Percentiles rank a stretch among this genome's conserved stretches.
Conservation (phyloP, 2,888 invertebrate species). For the Dryadula phaetusa region DNA sequence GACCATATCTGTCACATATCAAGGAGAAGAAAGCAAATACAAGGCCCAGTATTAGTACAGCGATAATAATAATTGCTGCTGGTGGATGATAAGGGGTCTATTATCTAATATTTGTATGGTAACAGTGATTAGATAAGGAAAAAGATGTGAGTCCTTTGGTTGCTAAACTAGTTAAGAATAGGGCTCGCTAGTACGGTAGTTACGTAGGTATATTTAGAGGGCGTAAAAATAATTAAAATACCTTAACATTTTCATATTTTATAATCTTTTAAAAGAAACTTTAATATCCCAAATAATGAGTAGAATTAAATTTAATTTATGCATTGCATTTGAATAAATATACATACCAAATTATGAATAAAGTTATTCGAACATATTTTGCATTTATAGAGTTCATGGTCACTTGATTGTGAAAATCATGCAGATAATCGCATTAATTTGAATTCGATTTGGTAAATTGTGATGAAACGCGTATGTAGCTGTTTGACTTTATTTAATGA, state of each 20-base stretch:
- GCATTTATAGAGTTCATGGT: slow-evolving; percentile 11
- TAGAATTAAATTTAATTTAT: neutral
- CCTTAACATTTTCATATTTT: neutral
- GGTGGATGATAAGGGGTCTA: slow-evolving; percentile 70
- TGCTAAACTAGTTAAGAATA: slow-evolving; percentile 48
- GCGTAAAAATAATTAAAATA: neutral
- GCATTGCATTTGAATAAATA: neutral
- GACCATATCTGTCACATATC: slow-evolving; percentile 55
- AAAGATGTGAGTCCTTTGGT: slow-evolving; percentile 61
- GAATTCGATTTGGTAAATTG: slow-evolving; percentile 3
- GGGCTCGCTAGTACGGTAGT: neutral
- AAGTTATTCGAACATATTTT: slow-evolving; percentile 7
- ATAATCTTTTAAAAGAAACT: neutral
- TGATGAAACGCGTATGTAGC: neutral
- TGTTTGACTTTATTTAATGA: slow-evolving; percentile 5
- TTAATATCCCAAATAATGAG: neutral
- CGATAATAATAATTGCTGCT: slow-evolving; percentile 82
- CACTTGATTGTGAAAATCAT: slow-evolving; percentile 8
- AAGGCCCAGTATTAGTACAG: slow-evolving; percentile 64
- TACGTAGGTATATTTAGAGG: neutral
- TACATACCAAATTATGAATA: neutral
- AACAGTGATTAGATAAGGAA: slow-evolving; percentile 71
- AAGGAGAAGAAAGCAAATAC: slow-evolving; percentile 74
- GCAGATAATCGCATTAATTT: slow-evolving; percentile 2
- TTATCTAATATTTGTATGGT: slow-evolving; percentile 79